Evolutionary conservation across 2,797 vertebrate species (phyloP), one percentile per base, ranked within the genome.

Genomic region (Cirrhinus molitorella): DNA sequence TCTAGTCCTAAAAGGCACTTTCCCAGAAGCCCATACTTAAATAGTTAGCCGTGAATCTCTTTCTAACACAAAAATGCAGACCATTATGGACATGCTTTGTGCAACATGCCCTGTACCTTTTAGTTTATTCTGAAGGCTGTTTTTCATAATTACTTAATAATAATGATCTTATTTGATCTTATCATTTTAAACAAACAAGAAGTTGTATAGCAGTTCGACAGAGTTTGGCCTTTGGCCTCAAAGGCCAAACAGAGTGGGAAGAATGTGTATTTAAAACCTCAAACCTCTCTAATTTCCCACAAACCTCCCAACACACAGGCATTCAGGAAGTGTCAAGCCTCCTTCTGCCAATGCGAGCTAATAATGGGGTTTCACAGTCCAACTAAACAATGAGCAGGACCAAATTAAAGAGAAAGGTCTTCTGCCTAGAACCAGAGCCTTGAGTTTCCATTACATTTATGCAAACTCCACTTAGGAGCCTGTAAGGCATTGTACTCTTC

Each of bases 381-480:
- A 83, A 77, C 65, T 68, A 86, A 78, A 83, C 40, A 51, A 17
- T 79, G 78, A 75, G 80, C 19, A 61, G 63, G 80, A 79, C 81
- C 70, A 80, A 87, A 88, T 88, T 68, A 85, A 79, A 86, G 83
- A 84, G 68, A 75, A 31, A 83, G 53, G 45, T 79, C 79, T 73
- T 81, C 61, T 59, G 78, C 65, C 67, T 80, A 76, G 81, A 88
- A 55, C 75, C 66, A 79, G 81, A 77, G 86, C 80, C 85, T 85
- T 92, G 87, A 89, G 93, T 95, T 94, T 95, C 93, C 93, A 93
- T 93, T 93, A 93, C 89, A 89, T 88, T 85, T 89, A 89, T 88
- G 87, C 89, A 66, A 91, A 92, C 90, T 88, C 88, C 88, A 76
- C 86, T 88, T 91, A 90, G 63, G 28, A 34, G 8, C 23, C 16